Conservation (phyloP, 2,797 vertebrate genomes). For the Gorsachius magnificus region DNA sequence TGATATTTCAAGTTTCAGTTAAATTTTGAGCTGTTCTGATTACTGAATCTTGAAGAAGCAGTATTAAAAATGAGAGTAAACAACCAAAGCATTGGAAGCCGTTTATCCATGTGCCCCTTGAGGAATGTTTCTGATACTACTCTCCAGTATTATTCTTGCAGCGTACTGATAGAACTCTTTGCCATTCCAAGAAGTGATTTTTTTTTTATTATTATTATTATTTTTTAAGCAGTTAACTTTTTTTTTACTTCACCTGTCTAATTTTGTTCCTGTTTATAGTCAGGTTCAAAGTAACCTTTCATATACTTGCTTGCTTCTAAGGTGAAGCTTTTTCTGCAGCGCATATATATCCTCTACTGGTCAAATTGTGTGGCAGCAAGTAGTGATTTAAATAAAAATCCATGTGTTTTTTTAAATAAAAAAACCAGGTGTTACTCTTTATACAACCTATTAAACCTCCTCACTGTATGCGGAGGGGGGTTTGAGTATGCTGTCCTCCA, state of each 20-base stretch:
- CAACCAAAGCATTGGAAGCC: neutral
- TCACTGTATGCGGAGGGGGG: neutral
- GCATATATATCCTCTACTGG: rapidly evolving
- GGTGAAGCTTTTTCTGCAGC: neutral
- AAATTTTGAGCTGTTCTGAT: neutral
- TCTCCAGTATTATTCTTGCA: neutral
- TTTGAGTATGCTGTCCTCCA: neutral
- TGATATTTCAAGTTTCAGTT: neutral
- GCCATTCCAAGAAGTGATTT: neutral
- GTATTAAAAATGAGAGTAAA: neutral
- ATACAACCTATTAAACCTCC: neutral
- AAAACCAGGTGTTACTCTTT: neutral
- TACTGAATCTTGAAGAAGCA: neutral
- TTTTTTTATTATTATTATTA: neutral
- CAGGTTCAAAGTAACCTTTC: neutral
- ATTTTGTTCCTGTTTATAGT: neutral
- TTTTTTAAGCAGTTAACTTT: neutral
- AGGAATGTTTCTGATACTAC: neutral
- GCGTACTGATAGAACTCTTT: neutral
- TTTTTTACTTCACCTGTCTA: neutral
- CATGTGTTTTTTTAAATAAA: no score
- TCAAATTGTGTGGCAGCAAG: neutral
- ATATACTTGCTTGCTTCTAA: neutral
- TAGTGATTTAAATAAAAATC: neutral
- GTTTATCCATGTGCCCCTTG: neutral